Percentiles rank a stretch among this genome's conserved stretches.
phyloP scores from a whole-genome alignment of 2,797 vertebrate genomes.

The Gymnopithys bicolor region DNA sequence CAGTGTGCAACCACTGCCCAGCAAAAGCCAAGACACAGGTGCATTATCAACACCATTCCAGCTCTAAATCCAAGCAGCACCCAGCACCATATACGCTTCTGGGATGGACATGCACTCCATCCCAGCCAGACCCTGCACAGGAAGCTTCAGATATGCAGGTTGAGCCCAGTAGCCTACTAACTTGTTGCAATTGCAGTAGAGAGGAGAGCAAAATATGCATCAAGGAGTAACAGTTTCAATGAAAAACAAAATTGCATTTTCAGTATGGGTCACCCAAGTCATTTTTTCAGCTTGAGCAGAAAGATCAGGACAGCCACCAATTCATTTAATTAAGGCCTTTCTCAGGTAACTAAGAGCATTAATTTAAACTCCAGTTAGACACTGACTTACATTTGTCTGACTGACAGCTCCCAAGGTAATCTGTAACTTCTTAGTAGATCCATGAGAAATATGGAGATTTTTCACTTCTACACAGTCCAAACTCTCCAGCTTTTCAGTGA shows the following conservation, averaged over 20 bases:
- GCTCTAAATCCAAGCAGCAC: background rate
- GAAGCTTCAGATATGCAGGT: accelerated
- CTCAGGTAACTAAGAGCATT: background rate
- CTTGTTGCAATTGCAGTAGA: background rate
- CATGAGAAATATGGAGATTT: background rate
- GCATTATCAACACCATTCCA: background rate
- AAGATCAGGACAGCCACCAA: background rate
- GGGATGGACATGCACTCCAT: accelerated
- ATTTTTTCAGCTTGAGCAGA: background rate
- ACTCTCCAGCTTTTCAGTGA: background rate
- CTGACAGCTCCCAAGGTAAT: background rate
- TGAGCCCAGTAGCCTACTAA: background rate
- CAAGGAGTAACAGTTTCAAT: background rate
- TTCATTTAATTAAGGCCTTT: background rate
- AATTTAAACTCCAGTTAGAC: background rate
- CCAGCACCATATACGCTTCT: background rate
- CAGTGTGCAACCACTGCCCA: background rate
- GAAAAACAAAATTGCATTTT: background rate
- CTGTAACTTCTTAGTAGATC: background rate
- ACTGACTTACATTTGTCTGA: background rate
- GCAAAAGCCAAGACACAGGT: background rate
- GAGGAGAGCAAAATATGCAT: accelerated
- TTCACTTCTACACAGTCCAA: background rate
- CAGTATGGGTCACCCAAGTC: background rate
- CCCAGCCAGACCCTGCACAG: background rate